phyloP scores from a whole-genome alignment of 1,140 invertebrate species.

The Riptortus pedestris region DNA sequence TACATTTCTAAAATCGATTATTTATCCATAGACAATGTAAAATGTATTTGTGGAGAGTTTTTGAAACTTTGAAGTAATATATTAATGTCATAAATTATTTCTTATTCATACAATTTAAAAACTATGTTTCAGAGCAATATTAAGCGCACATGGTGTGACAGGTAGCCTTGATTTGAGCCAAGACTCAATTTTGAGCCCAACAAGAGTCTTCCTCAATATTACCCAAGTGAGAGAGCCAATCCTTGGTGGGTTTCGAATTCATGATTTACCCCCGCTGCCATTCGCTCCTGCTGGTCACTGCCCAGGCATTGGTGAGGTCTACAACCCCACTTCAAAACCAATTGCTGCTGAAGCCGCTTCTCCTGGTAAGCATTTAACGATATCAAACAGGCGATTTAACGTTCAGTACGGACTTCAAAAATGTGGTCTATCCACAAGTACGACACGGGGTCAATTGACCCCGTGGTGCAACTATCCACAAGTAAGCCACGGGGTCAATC shows the following conservation, averaged over 20 bases:
- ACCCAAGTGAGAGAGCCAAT: constrained; percentile 34
- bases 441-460: too few species aligned
- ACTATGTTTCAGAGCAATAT: constrained; percentile 47
- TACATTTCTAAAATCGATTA: too few species aligned
- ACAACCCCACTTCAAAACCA: constrained; percentile 49
- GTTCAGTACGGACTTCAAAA: too few species aligned
- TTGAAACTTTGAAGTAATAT: too few species aligned
- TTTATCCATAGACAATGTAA: too few species aligned
- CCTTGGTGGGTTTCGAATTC: constrained; percentile 53
- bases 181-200: constrained; percentile 72
- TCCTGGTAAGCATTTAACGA: constrained; percentile 28
- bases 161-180: constrained; percentile 72
- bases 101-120: too few species aligned
- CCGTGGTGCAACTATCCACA: too few species aligned
- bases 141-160: constrained; percentile 69
- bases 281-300: constrained; percentile 40
- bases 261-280: constrained; percentile 47
- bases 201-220: constrained; percentile 45
- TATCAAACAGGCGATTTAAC: too few species aligned
- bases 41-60: too few species aligned
- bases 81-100: too few species aligned
- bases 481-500: too few species aligned
- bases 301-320: constrained; percentile 44
- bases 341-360: constrained; percentile 27
- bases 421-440: too few species aligned